Base-by-base conservation (phyloP, 2,888 invertebrate species). In the Drosophila nr. perissopoda region DNA sequence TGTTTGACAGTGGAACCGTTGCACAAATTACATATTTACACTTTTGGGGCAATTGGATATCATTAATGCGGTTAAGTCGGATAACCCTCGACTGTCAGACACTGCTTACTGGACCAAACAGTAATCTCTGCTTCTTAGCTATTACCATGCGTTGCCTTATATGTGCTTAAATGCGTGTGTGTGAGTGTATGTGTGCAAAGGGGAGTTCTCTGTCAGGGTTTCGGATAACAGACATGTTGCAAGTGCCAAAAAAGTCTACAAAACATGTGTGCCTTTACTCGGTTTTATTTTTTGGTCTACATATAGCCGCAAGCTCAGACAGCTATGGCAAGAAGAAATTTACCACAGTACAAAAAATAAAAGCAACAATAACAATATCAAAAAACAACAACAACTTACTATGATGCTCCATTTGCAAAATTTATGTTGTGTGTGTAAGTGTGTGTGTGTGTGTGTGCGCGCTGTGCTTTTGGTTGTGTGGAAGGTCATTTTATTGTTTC, bases 351-450 rank as follows among this genome's bases (percentile, higher is more conserved):
- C 49, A 70, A 52, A 61, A 58, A 72, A 60, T 34, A 69, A 60
- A 57, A 67, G 34, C 51, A 74, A 54, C 29, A 72, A 33, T 5
- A 60, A 63, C 61, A 59, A 60, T 52, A 69, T 60, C 66, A 16
- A 7, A 21, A 11, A 46, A 21, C 46, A 42, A 42, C 6, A 73
- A 60, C 38, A 88, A 85, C 64, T 81, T 61, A 69, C 69, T 73
- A 72, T 81, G 79, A 87, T 90, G 89, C 87, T 80, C 79, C 74
- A 83, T 87, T 90, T 87, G 74, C 74, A 89, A 86, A 87, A 87
- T 86, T 90, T 87, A 87, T 90, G 75, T 48, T 66, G 58, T 78
- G 73, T 64, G 49, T 51, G 53, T 60, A 3, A 31, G 57, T 70
- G 68, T 63, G 52, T 59, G 46, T 65, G 49, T 66, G 49, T 52